phyloP scores from a whole-genome alignment of 2,113 vertebrate species.

The Gallinago paraguaiae region DNA sequence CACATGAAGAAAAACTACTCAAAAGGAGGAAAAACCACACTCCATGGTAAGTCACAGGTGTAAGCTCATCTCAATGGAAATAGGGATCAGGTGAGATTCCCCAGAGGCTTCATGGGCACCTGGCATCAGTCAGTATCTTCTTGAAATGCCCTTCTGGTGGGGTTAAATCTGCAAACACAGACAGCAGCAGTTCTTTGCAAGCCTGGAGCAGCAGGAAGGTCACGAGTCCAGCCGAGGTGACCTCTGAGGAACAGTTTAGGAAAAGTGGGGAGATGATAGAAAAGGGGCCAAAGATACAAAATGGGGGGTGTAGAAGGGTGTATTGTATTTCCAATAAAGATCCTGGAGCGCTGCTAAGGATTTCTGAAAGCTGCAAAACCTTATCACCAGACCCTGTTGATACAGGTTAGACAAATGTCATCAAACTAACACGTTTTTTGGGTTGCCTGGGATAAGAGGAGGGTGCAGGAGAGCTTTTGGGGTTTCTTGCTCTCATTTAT shows the following conservation, averaged over 20 bases:
- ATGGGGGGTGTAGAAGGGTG: neutral
- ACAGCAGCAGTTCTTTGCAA: rapidly evolving
- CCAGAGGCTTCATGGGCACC: neutral
- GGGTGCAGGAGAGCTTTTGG: neutral
- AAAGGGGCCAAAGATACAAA: neutral
- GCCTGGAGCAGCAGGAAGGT: neutral
- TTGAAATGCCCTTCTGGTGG: neutral
- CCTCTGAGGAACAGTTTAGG: neutral
- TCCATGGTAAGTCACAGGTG: neutral
- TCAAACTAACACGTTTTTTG: neutral
- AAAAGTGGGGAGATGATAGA: no score
- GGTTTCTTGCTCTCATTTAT: neutral
- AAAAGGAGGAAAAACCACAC: neutral
- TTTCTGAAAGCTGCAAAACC: neutral
- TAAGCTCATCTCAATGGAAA: neutral
- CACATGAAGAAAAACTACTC: neutral
- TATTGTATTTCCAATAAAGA: neutral
- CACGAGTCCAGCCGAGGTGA: neutral
- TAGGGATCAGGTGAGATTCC: neutral
- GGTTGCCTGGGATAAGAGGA: neutral
- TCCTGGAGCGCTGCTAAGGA: neutral
- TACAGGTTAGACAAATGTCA: neutral
- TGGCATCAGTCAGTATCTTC: neutral
- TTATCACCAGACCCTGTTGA: neutral
- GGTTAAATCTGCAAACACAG: neutral